phyloP scores from a whole-genome alignment of 2,113 vertebrate genomes.

The Ageneiosus marmoratus region DNA sequence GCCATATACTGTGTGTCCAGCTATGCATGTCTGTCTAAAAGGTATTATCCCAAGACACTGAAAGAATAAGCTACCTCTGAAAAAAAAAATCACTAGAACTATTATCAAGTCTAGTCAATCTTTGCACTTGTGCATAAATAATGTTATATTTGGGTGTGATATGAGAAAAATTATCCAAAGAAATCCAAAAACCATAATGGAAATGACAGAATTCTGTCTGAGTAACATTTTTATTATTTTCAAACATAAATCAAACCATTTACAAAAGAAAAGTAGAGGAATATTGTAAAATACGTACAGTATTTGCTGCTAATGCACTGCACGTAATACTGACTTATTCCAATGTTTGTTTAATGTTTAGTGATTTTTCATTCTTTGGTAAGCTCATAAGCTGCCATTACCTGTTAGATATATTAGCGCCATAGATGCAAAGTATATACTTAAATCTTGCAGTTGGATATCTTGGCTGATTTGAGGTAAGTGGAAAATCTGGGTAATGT shows the following conservation, averaged over 20 bases:
- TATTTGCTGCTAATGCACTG: neutral
- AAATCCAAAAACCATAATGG: no score
- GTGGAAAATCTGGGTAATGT: conserved; percentile 2
- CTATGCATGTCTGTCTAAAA: neutral
- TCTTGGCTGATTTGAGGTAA: neutral
- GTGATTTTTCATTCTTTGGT: neutral
- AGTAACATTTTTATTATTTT: no score
- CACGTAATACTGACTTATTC: neutral
- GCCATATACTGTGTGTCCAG: neutral
- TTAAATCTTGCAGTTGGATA: conserved; percentile 9
- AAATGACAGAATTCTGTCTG: no score
- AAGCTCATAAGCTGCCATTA: neutral
- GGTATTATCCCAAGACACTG: neutral
- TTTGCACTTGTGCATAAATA: neutral
- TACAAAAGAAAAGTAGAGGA: neutral
- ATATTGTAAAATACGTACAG: neutral
- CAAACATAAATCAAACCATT: neutral
- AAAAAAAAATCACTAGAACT: no score
- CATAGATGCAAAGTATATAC: neutral
- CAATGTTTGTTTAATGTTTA: neutral
- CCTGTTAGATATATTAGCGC: neutral
- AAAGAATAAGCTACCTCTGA: no score
- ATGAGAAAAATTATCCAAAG: no score
- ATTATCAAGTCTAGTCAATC: neutral
- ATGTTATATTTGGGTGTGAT: neutral